Base-by-base conservation (phyloP, 1,140 invertebrate genomes). In the Portunus trituberculatus region DNA sequence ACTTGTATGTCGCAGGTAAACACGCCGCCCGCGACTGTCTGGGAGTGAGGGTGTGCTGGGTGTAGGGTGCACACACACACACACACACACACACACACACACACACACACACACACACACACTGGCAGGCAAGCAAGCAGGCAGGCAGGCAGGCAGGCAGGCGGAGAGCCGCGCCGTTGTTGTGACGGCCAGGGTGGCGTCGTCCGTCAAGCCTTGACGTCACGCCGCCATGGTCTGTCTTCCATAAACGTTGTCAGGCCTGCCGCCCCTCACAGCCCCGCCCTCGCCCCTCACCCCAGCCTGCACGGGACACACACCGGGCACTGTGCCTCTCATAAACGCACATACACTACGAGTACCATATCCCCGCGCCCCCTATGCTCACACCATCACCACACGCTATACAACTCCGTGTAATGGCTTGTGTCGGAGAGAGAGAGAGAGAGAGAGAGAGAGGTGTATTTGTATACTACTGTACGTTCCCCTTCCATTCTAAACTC, bases 101-200 rank as follows among this genome's bases (percentile, higher is more conserved):
- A 39, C 39, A 39, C 39, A 39, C 39, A 39, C 39, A 39, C 39
- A 39, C 39, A 39, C 39, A 39, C 39, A 39, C 39, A 39, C 39
- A 39, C 39, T 2, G 1, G 6, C 39, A 39, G 6, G 39, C 39
- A 2, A 6, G 39, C 39, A 39, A 1, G 6, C 39, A 39, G 6
- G 39, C 39, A 2, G 39, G 39, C 39, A 39, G 16, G 52, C 52
- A 59, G 52, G 52, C 52, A 12, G 52, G 52, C 12, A 20, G 52
- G 12, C 52, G 12, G 12, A 2, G 67, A 7, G 20, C 67, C 67
- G 67, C 20, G 67, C 67, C 67, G 67, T 76, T 8, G 67, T 25
- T 59, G 67, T 76, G 67, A 76, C 67, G 67, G n/a, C 52, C 67
- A 76, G 67, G 67, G 67, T n/a, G 67, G 67, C 67, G 67, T 76